Percentiles rank a stretch among this genome's conserved stretches.
These are phyloP conservation scores for Acleris laterana DNA, from an alignment of 2,888 invertebrate genomes.

Conservation along the genomic window DNA sequence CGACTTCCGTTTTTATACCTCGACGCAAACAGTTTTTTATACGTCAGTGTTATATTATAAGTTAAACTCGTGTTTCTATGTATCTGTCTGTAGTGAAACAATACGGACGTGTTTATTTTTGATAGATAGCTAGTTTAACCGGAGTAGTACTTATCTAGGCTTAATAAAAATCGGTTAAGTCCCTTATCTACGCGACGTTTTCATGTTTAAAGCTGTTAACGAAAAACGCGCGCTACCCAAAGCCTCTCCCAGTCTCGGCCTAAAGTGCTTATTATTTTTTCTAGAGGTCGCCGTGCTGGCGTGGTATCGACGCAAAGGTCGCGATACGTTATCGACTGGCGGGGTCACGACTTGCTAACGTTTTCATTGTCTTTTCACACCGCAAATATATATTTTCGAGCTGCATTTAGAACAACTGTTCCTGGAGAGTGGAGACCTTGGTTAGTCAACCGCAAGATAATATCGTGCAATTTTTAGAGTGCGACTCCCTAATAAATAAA, in stretches of 20 bases:
- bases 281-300: conserved; percentile 18
- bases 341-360: conserved; percentile 28
- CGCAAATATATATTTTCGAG: not conserved
- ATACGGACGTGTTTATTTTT: no score
- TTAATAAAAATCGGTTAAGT: no score
- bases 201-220: no score
- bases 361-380: conserved; percentile 31
- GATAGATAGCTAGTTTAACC: no score
- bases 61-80: no score
- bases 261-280: not conserved
- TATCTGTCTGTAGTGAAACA: no score
- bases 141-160: no score
- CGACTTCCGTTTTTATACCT: no score
- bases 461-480: no score
- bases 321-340: conserved; percentile 36
- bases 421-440: not conserved
- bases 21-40: no score
- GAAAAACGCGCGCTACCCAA: not conserved
- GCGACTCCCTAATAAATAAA: not conserved
- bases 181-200: no score
- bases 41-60: no score
- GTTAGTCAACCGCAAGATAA: not conserved
- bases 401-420: not conserved
- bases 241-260: not conserved
- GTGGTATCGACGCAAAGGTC: conserved; percentile 33